These are phyloP conservation scores for Chelmon rostratus DNA, from an alignment of 2,797 vertebrate genomes.

Conservation along the genomic window DNA sequence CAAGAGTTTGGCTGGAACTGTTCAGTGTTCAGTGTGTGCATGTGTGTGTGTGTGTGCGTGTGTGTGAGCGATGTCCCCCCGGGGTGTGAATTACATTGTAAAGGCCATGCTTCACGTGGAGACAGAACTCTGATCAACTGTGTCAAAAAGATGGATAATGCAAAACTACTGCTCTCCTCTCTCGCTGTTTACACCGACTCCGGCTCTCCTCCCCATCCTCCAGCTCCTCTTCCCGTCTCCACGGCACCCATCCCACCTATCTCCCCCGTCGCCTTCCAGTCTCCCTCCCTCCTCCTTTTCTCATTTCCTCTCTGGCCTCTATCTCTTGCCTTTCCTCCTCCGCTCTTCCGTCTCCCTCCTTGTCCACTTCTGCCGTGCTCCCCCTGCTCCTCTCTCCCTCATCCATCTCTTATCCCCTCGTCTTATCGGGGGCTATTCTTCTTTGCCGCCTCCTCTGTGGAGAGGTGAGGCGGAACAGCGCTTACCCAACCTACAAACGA, in stretches of 20 bases:
- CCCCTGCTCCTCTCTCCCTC: conserved; percentile 2
- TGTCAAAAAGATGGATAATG: conserved; percentile 70
- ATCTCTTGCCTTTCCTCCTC: neutral
- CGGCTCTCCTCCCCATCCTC: conserved; percentile 1
- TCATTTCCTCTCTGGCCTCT: conserved; percentile 1
- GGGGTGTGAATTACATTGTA: conserved; percentile 62
- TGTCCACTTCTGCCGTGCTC: conserved; percentile 11
- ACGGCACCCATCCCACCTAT: conserved; percentile 1
- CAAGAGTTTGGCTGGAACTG: conserved; percentile 20
- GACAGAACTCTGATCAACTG: conserved; percentile 75
- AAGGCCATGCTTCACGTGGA: conserved; percentile 66
- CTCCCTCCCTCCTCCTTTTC: neutral
- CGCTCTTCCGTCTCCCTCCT: neutral
- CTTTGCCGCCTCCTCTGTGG: conserved; percentile 15
- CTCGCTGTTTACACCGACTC: conserved; percentile 64
- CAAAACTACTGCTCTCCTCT: conserved; percentile 39
- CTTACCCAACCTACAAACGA: neutral
- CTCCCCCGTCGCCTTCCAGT: neutral
- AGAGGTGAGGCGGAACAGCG: conserved; percentile 15
- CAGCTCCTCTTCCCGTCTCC: neutral
- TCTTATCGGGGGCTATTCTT: conserved; percentile 15
- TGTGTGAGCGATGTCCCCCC: conserved; percentile 46
- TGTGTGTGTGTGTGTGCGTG: conserved; percentile 33
- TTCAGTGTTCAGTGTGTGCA: conserved; percentile 7
- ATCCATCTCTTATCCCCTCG: conserved; percentile 24